phyloP scores from a whole-genome alignment of 2,113 vertebrate genomes.

The Elephas maximus region DNA sequence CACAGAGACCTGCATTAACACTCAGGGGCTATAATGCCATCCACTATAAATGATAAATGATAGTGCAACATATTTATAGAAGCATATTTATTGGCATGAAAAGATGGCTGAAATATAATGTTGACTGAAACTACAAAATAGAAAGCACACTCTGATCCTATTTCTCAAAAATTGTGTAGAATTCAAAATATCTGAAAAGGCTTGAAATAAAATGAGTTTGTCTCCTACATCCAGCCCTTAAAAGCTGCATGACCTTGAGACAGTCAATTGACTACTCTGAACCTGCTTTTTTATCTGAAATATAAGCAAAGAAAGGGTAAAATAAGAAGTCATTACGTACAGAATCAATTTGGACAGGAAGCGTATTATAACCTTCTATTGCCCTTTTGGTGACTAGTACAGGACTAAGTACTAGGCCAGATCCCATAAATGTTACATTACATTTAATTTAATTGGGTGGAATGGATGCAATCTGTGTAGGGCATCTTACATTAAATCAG shows the following conservation, averaged over 20 bases:
- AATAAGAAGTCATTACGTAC: neutral
- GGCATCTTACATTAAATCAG: neutral
- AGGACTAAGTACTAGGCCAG: neutral
- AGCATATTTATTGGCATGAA: neutral
- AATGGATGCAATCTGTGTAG: neutral
- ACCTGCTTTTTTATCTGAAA: neutral
- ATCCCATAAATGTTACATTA: neutral
- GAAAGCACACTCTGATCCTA: neutral
- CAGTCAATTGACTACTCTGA: neutral
- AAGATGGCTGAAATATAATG: neutral
- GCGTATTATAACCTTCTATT: neutral
- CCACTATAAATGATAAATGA: neutral
- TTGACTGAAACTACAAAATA: neutral
- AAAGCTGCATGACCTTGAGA: neutral
- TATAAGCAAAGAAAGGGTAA: slow-evolving; percentile 5
- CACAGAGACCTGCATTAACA: neutral
- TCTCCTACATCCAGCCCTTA: neutral
- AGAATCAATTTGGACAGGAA: neutral
- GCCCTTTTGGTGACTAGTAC: neutral
- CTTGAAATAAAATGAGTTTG: neutral
- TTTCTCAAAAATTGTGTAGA: neutral
- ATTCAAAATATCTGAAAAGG: neutral
- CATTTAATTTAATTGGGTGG: neutral
- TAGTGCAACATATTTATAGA: neutral
- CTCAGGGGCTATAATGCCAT: neutral